Evolutionary conservation across 2,888 invertebrate species (phyloP).

Genomic region (Octodonta nipae): DNA sequence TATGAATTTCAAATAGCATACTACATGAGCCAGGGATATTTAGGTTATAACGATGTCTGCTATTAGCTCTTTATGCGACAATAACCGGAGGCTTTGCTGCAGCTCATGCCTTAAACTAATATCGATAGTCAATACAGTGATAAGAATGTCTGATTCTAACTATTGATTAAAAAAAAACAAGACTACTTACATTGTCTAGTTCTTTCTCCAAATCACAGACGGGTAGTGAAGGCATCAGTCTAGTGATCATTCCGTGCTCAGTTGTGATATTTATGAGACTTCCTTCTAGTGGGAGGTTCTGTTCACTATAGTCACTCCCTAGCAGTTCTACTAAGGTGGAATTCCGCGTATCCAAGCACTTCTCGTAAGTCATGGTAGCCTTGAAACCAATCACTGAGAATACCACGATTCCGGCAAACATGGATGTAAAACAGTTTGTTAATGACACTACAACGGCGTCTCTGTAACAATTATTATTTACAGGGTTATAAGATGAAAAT

Average conservation of each 20-base stretch:
- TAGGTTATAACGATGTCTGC: too few relatives aligned
- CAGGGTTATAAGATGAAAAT: conserved; percentile 91
- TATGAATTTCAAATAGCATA: too few relatives aligned
- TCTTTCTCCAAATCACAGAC: conserved; percentile 75
- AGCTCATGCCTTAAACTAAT: too few relatives aligned
- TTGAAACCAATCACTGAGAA: conserved; percentile 92
- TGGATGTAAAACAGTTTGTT: conserved; percentile 87
- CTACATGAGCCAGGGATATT: too few relatives aligned
- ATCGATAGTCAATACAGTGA: too few relatives aligned
- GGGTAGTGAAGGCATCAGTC: too few relatives aligned
- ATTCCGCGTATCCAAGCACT: conserved; percentile 53
- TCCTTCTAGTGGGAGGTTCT: conserved; percentile 43
- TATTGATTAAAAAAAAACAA: too few relatives aligned
- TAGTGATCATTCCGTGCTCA: too few relatives aligned
- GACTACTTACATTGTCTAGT: conserved; percentile 65
- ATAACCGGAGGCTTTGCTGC: too few relatives aligned
- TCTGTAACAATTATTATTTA: conserved; percentile 89
- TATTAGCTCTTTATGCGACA: too few relatives aligned
- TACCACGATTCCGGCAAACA: conserved; percentile 93
- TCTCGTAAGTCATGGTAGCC: conserved; percentile 70
- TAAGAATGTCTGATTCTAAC: too few relatives aligned
- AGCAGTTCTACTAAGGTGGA: conserved; percentile 45
- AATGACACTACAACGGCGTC: conserved; percentile 86
- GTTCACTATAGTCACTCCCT: conserved; percentile 37
- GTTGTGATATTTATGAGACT: conserved; percentile 40